Evolutionary conservation across 1,140 invertebrate species (phyloP), one percentile per base, ranked within the genome.

Genomic region (Cotesia vestalis): DNA sequence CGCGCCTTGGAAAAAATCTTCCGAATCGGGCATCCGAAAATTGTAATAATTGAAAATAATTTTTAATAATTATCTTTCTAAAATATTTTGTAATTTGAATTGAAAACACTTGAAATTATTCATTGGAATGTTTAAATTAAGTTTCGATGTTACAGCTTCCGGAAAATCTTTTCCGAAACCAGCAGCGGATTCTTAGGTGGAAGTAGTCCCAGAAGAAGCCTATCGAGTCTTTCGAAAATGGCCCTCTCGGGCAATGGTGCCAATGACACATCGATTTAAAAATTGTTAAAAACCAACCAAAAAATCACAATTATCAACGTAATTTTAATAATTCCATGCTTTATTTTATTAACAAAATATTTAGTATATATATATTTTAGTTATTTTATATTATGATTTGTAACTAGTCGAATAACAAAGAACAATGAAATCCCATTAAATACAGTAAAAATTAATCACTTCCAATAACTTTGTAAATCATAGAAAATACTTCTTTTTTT

Each of bases 11-110:
- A 95, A 94, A 83, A 91, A 92, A 79, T 88, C 90, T 78, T 90
- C 90, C 11, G 92, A 94, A 84, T 95, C 94, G 71, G 94, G 95
- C 40, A 97, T 98, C 79, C 90, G 95, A 78, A 96, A 96, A 91
- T 96, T 98, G 96, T 98, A 91, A 92, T 94, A 93, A 74, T 72
- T 66, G 53, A 53, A 53, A 35, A 68, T 12, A 34, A 52, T 46
- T 71, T 70, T 71, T 34, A 69, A 11, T 46, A 20, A 14, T 34
- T 69, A 3, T 34, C 35, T 63, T 14, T 4, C 35, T 62, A 12
- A 57, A 5, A 8, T 38, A 36, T 53, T n/a, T 46, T 70, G 60
- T 35, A 63, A 2, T 36, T 66, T n/a, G 27, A 46, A 34, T 8
- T 20, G 0, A 20, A 9, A 20, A 66, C 57, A 46, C 11, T 46